Evolutionary conservation across 2,797 vertebrate species (phyloP), one percentile per base, ranked within the genome.

Genomic region (Eulemur mongoz): DNA sequence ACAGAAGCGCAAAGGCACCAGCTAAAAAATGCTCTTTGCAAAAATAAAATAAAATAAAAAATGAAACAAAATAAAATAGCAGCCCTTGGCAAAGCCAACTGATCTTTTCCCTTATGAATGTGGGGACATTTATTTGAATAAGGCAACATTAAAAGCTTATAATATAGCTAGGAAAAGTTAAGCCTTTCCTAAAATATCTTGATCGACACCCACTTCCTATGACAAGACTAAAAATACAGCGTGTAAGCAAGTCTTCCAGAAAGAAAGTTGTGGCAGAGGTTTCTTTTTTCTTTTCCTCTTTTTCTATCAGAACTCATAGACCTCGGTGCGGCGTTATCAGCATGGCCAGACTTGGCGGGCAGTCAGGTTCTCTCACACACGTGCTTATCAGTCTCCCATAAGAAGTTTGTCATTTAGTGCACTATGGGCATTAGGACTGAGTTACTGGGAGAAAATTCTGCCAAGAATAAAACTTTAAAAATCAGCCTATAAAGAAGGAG

Each of bases 171-270:
- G n/a, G 40, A 89, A 93, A 97, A 97, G 89, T 45, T 96, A 98
- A 97, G 57, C 70, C 0, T 15, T 98, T 98, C 96, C 95, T 32
- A 35, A 97, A 98, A 97, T 97, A 97, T 96, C 92, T 87, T 98
- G 94, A 98, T 93, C 75, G 82, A 96, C 96, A 81, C 50, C 52
- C 72, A 97, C 23, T 92, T 96, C 35, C 57, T 80, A 92, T 80
- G 89, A 88, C 59, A 81, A 97, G 96, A 95, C 92, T 96, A 96
- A 98, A 98, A 98, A 97, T 97, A 97, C 15, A 98, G 91, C 92
- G 78, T 96, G 84, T n/a, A 97, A 63, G 79, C 23, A 95, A 97
- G 70, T 84, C 81, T 97, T 87, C 90, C n/a, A 87, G 83, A 96
- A 94, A 67, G 93, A 27, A 94, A 96, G 65, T 43, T 61, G 82